Evolutionary conservation across 2,888 invertebrate genomes (phyloP).

Genomic region (Apamea monoglypha): DNA sequence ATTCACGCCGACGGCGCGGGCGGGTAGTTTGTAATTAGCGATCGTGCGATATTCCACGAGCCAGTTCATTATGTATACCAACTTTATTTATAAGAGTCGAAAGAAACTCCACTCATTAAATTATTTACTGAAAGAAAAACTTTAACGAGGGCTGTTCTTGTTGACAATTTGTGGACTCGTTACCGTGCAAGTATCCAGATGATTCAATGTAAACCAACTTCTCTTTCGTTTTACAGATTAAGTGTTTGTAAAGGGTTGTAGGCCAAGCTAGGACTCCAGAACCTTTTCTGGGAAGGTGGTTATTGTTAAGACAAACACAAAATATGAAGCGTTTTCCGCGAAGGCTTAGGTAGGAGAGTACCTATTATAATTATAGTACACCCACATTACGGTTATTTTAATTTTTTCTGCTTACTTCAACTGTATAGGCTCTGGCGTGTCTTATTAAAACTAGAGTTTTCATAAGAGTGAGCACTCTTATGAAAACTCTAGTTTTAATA

Average conservation of each 20-base stretch:
- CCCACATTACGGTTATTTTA: neutral
- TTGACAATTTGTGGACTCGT: slow-evolving; percentile 21
- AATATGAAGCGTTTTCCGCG: neutral
- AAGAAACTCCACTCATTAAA: slow-evolving; percentile 30
- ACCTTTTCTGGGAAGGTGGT: neutral
- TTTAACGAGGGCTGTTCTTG: slow-evolving; percentile 23
- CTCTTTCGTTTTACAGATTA: neutral
- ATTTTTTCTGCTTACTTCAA: neutral
- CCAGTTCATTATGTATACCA: slow-evolving; percentile 17
- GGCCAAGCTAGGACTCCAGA: neutral
- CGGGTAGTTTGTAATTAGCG: slow-evolving; percentile 36
- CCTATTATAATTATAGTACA: neutral
- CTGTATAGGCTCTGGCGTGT: too few relatives aligned
- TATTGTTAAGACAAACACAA: neutral
- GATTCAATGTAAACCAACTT: neutral
- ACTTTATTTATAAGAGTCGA: slow-evolving; percentile 12
- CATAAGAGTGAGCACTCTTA: neutral
- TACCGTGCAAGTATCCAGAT: slow-evolving; percentile 6
- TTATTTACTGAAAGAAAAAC: slow-evolving; percentile 37
- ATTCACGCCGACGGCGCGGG: neutral
- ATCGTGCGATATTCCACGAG: slow-evolving; percentile 33
- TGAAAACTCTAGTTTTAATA: neutral
- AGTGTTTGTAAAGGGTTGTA: neutral
- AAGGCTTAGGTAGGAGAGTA: neutral
- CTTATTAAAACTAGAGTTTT: too few relatives aligned